Conservation (phyloP, 2,888 invertebrate genomes). For the Dorcus parallelipipedus region DNA sequence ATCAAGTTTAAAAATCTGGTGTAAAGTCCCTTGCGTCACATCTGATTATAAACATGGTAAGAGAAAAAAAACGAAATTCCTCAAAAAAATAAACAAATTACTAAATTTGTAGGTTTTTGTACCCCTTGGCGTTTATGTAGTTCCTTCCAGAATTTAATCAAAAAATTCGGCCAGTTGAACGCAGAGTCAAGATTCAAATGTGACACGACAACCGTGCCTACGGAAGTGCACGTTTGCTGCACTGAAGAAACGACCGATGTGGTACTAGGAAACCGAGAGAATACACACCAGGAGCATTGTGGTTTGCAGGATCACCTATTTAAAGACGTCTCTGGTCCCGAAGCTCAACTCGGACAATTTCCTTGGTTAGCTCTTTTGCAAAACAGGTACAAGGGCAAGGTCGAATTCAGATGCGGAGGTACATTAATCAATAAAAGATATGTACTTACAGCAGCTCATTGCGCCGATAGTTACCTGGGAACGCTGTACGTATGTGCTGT, state of each 20-base stretch:
- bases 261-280: not conserved
- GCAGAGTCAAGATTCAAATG: conserved; percentile 25
- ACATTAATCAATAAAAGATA: conserved; percentile 58
- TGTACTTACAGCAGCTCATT: conserved; percentile 62
- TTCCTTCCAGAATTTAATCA: not conserved
- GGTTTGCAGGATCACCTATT: conserved; percentile 4
- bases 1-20: conserved; percentile 12
- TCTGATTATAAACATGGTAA: not conserved
- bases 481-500: conserved; percentile 51
- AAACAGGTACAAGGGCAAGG: conserved; percentile 42
- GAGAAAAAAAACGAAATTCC: not conserved
- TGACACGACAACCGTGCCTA: conserved; percentile 4
- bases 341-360: conserved; percentile 54
- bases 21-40: conserved; percentile 9
- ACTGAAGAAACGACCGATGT: not conserved
- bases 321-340: conserved; percentile 43
- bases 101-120: conserved; percentile 6
- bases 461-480: conserved; percentile 49
- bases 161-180: not conserved
- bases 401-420: conserved; percentile 54
- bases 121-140: not conserved
- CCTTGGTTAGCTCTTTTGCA: conserved; percentile 62
- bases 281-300: conserved; percentile 9
- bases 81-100: not conserved
- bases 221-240: not conserved